Conservation (phyloP, 2,113 vertebrate species). For the Aldabrachelys gigantea region DNA sequence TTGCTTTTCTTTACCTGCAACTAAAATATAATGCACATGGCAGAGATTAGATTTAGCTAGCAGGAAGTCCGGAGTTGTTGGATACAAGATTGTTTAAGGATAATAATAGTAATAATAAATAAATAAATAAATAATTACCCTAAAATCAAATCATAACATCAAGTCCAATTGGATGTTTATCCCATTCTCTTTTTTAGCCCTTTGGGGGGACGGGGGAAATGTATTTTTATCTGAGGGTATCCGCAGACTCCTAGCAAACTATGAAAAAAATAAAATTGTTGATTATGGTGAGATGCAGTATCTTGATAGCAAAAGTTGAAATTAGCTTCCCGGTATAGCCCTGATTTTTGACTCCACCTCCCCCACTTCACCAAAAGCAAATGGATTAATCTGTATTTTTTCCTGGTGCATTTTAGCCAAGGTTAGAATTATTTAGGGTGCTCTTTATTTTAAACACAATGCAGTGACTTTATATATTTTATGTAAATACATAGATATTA, state of each 20-base stretch:
- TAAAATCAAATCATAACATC: neutral
- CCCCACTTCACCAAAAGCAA: neutral
- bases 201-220: neutral
- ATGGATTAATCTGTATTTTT: neutral
- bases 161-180: neutral
- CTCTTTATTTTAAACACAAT: neutral
- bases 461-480: neutral
- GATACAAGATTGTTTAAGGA: slow-evolving; percentile 1
- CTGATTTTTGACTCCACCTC: neutral
- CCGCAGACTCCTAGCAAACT: neutral
- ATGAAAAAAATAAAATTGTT: neutral
- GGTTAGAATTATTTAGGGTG: neutral
- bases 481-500: neutral
- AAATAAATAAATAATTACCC: neutral
- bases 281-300: neutral
- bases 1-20: slow-evolving; percentile 5
- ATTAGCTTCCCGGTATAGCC: neutral
- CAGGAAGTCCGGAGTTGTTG: slow-evolving; percentile 6
- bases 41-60: neutral
- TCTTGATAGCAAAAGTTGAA: neutral
- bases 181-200: neutral
- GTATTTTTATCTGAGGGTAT: neutral
- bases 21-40: neutral
- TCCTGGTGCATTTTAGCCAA: neutral
- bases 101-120: neutral